phyloP scores from a whole-genome alignment of 2,113 vertebrate genomes.

The Anarhynchus alexandrinus region DNA sequence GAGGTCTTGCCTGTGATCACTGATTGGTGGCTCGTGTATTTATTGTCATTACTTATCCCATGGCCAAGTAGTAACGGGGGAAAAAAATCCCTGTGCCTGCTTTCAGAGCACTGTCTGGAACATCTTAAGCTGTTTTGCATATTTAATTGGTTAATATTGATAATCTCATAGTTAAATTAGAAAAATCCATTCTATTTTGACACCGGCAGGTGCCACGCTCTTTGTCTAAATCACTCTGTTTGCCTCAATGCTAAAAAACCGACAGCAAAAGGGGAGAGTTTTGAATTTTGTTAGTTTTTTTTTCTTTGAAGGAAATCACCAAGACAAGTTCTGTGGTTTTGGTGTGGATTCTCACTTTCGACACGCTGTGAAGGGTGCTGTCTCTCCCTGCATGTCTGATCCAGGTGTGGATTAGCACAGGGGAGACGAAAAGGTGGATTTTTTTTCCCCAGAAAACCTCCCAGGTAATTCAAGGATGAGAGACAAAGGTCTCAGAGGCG shows the following conservation, averaged over 20 bases:
- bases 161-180: not conserved
- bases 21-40: not conserved
- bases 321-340: not conserved
- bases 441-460: not conserved
- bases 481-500: not conserved
- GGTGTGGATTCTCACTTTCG: not conserved
- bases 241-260: not conserved
- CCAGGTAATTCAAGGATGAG: not conserved
- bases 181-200: not conserved
- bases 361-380: not conserved
- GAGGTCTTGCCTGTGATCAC: not conserved
- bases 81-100: not conserved
- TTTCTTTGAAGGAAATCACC: not conserved
- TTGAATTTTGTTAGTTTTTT: not conserved
- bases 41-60: not conserved
- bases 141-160: not conserved
- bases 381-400: not conserved
- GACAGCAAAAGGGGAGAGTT: not conserved
- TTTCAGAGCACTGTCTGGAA: not conserved
- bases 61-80: not conserved
- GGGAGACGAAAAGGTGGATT: accelerated
- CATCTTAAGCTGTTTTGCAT: not conserved
- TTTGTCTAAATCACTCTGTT: not conserved
- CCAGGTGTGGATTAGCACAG: not conserved
- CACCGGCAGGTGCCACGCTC: not conserved